phyloP scores from a whole-genome alignment of 1,140 invertebrate species.

The Oryctes rhinoceros region DNA sequence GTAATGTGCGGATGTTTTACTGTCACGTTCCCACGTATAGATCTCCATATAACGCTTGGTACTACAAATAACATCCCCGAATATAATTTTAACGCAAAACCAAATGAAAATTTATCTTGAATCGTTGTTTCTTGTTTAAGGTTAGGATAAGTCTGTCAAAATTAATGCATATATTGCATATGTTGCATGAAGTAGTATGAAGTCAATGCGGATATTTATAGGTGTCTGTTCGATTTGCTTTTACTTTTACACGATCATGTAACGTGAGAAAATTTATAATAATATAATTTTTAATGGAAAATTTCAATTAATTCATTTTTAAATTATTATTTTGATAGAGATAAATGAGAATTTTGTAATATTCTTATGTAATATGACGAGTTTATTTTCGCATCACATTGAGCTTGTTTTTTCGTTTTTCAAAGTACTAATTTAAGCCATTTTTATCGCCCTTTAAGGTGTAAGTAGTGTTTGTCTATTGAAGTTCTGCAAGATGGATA shows the following conservation, averaged over 20 bases:
- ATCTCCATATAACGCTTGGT: neutral
- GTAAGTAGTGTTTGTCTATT: too few relatives aligned
- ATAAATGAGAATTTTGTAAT: too few relatives aligned
- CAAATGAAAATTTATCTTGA: neutral
- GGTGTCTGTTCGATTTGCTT: constrained; percentile 2
- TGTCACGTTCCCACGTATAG: neutral
- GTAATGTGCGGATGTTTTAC: neutral
- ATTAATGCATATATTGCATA: neutral
- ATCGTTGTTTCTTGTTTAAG: neutral
- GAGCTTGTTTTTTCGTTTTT: too few relatives aligned
- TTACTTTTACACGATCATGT: neutral
- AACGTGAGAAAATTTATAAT: too few relatives aligned
- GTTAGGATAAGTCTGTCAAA: constrained; percentile 3
- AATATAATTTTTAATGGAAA: too few relatives aligned
- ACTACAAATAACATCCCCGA: neutral
- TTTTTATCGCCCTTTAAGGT: too few relatives aligned
- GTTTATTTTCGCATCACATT: too few relatives aligned
- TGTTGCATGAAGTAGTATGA: neutral
- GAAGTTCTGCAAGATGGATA: too few relatives aligned
- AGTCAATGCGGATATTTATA: neutral
- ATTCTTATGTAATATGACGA: too few relatives aligned
- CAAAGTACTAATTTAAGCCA: too few relatives aligned
- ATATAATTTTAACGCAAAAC: neutral
- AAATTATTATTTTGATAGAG: too few relatives aligned
- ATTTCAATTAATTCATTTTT: too few relatives aligned